These are phyloP conservation scores for Lamellibrachia luymesi DNA, from an alignment of 1,140 invertebrate species.

Conservation along the genomic window DNA sequence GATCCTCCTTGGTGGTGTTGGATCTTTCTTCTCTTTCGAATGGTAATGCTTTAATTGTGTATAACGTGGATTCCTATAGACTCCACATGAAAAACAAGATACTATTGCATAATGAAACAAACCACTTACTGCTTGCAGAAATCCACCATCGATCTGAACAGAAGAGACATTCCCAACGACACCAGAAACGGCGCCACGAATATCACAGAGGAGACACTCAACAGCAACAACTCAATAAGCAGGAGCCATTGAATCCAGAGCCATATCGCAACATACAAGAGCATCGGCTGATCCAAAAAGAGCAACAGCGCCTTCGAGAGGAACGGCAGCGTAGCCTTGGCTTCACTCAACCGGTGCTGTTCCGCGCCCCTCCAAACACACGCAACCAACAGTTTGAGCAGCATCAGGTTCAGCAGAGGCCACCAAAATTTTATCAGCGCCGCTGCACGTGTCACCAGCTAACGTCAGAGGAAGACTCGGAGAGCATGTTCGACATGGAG, in stretches of 20 bases:
- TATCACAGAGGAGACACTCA: neutral
- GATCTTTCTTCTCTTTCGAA: too few relatives aligned
- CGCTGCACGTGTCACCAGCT: neutral
- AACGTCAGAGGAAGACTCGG: neutral
- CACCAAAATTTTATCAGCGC: neutral
- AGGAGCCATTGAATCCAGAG: neutral
- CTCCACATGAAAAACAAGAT: neutral
- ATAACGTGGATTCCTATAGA: neutral
- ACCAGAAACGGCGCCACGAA: neutral
- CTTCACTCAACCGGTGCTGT: neutral
- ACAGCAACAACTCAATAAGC: neutral
- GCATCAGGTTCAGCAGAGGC: neutral
- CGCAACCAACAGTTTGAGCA: neutral
- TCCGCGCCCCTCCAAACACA: neutral
- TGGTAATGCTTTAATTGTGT: too few relatives aligned
- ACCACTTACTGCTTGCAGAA: neutral
- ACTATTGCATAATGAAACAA: neutral
- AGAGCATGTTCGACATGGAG: constrained; percentile 5
- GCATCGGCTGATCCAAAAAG: neutral
- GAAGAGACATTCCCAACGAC: neutral
- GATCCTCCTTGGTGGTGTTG: too few relatives aligned
- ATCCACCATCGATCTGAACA: too few relatives aligned
- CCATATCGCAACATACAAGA: neutral
- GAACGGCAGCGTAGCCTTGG: neutral
- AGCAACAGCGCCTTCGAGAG: neutral